phyloP scores from a whole-genome alignment of 1,140 invertebrate species.

The Bombus consobrinus region DNA sequence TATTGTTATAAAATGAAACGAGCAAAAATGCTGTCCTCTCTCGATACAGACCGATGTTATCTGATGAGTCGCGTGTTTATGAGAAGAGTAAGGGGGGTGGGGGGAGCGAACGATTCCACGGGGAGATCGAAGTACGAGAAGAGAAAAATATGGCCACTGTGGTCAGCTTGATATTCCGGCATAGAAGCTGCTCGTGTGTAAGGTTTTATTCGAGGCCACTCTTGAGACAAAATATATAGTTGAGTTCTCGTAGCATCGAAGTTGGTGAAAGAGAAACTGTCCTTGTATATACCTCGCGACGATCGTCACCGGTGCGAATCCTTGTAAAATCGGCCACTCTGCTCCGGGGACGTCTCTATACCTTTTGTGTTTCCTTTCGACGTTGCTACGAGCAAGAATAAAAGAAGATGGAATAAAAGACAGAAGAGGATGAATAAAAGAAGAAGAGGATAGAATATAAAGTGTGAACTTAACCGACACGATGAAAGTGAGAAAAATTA shows the following conservation, averaged over 20 bases:
- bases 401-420: background rate
- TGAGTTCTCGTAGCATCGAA: conserved; percentile 1
- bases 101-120: background rate
- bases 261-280: conserved; percentile 5
- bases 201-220: background rate
- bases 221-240: background rate
- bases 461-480: background rate
- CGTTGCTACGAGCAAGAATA: conserved; percentile 18
- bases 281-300: conserved; percentile 44
- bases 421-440: background rate
- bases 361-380: conserved; percentile 4
- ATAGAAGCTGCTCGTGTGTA: conserved; percentile 8
- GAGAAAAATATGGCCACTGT: background rate
- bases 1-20: background rate
- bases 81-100: background rate
- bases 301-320: conserved; percentile 15
- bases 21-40: background rate
- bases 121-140: background rate
- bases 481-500: conserved; percentile 18
- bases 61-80: background rate
- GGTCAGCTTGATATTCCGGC: background rate
- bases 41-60: background rate
- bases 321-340: conserved; percentile 22
- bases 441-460: background rate
- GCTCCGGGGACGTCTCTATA: background rate